Evolutionary conservation across 1,140 invertebrate species (phyloP), one percentile per base, ranked within the genome.

Genomic region (Diuraphis noxia): DNA sequence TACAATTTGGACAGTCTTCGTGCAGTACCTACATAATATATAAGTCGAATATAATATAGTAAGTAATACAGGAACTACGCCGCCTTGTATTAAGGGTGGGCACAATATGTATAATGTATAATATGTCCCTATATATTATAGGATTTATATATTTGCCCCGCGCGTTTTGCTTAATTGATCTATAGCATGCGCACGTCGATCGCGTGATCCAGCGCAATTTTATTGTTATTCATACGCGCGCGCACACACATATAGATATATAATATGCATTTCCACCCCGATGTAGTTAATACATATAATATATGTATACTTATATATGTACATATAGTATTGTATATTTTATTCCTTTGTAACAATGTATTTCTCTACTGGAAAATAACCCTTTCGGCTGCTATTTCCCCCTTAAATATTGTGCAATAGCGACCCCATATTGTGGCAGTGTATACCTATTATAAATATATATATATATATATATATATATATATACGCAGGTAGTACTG

Each of bases 81-180:
- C 82, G 30, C 19, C n/a, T 49, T 40, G 13, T 36, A 17, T 30
- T 23, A 88, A 88, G 13, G 36, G 36, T 63, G 36, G 43, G 84
- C 10, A 56, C 13, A 46, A n/a, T 40, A 13, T 25, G 56, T 46
- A 46, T 43, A 13, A 9, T 9, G 13, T 43, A 43, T 43, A 87
- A n/a, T n/a, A n/a, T n/a, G 49, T 63, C 86, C 36, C 49, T 40
- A 7, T n/a, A n/a, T n/a, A n/a, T n/a, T n/a, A n/a, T 13, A 5
- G 86, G 40, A 88, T 88, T 56, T 88, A 40, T 82, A 82, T 49
- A 86, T 88, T 88, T 63, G 21, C 21, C 49, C 49, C 38, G 10
- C 85, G 52, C 49, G 38, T 88, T 88, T 63, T 38, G 72, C 89
- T 91, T 91, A 91, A 91, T 91, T 91, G 89, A 91, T 91, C 89